A percentile compares a stretch with the other conserved stretches of the same genome.
phyloP scores from a whole-genome alignment of 2,113 vertebrate genomes.

The Passer montanus region DNA sequence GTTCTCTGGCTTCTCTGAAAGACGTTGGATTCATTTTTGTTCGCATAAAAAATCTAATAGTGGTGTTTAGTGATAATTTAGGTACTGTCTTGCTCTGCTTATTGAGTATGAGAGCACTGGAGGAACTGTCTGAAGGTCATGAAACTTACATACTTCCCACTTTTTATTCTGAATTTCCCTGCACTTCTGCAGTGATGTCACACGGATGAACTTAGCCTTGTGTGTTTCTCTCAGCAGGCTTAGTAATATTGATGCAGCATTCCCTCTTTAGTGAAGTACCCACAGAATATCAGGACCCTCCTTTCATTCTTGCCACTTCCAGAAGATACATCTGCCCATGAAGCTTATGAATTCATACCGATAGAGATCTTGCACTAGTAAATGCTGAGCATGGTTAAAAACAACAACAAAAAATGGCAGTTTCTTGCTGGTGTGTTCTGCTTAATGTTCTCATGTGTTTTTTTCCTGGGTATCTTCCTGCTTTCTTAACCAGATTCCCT shows the following conservation, averaged over 20 bases:
- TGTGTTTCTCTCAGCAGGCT: background rate
- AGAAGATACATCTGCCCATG: background rate
- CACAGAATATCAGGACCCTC: no score
- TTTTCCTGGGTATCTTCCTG: conserved; percentile 6
- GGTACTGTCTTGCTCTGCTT: background rate
- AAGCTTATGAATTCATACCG: background rate
- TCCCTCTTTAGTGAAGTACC: background rate
- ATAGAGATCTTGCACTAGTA: background rate
- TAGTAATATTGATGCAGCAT: background rate
- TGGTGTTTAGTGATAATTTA: background rate
- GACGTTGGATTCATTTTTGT: background rate
- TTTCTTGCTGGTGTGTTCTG: background rate
- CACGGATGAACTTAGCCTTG: background rate
- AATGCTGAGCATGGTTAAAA: background rate
- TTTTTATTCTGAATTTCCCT: background rate
- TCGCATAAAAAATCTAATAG: background rate
- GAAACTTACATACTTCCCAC: background rate
- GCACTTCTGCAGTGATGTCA: background rate
- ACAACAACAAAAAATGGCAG: no score
- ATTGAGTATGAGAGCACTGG: background rate
- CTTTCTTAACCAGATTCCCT: conserved; percentile 31
- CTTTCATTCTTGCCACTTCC: background rate
- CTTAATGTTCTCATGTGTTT: background rate
- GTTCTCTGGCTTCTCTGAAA: background rate
- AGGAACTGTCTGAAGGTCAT: background rate